A percentile compares a stretch with the other conserved stretches of the same genome.
Conservation (phyloP, 2,797 vertebrate genomes). For the Urocyon cinereoargenteus region DNA sequence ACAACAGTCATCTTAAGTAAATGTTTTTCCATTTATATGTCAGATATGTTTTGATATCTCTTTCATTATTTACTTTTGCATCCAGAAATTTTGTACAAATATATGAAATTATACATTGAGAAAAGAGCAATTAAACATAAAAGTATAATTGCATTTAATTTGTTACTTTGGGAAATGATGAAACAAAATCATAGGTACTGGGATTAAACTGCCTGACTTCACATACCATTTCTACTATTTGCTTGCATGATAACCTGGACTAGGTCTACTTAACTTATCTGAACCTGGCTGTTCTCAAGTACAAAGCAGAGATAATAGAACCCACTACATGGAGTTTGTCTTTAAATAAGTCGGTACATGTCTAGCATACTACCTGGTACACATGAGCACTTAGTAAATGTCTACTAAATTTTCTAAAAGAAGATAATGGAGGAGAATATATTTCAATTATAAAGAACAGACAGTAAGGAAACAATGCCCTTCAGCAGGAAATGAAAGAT, state of each 20-base stretch:
- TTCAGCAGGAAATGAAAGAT: not conserved
- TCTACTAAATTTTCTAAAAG: slow-evolving; percentile 9
- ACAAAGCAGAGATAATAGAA: not conserved
- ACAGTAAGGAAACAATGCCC: not conserved
- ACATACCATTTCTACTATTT: not conserved
- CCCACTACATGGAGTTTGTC: not conserved
- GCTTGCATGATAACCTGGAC: not conserved
- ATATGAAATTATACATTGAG: slow-evolving; percentile 30
- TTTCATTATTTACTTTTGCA: slow-evolving; percentile 50
- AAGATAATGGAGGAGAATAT: not conserved
- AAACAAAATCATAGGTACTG: not conserved
- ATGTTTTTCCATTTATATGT: slow-evolving; percentile 28
- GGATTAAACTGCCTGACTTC: not conserved
- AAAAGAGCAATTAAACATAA: slow-evolving; percentile 43
- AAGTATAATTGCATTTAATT: not conserved
- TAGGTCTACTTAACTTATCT: not conserved
- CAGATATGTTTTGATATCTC: slow-evolving; percentile 30
- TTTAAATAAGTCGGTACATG: not conserved
- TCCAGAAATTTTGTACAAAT: slow-evolving; percentile 42
- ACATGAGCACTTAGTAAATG: not conserved
- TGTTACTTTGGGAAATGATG: not conserved
- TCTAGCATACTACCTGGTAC: not conserved
- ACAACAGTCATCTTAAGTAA: slow-evolving; percentile 49
- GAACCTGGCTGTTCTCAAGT: not conserved
- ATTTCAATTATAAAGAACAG: not conserved